Evolutionary conservation across 2,797 vertebrate species (phyloP).

Genomic region (Enoplosus armatus): DNA sequence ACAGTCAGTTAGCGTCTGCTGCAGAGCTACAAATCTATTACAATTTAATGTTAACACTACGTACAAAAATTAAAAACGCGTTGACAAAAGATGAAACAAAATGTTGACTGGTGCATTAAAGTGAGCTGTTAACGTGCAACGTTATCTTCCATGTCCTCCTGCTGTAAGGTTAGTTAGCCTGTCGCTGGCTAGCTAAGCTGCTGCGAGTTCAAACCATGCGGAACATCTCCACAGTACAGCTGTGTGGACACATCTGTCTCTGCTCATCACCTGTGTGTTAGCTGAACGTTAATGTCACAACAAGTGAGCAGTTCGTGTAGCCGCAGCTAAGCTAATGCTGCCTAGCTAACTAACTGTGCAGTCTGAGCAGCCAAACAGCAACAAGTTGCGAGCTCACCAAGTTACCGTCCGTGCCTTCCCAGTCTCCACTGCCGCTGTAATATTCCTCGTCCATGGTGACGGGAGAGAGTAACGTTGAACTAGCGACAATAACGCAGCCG

Average conservation of each 20-base stretch:
- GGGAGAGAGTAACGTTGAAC: not conserved
- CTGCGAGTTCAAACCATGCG: not conserved
- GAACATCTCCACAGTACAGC: not conserved
- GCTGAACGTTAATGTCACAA: not conserved
- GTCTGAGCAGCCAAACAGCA: constrained; percentile 34
- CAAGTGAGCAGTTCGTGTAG: not conserved
- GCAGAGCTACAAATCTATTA: not conserved
- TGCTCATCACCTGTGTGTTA: not conserved
- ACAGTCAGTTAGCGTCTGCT: not conserved
- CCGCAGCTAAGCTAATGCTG: constrained; percentile 31
- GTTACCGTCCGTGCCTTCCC: constrained; percentile 81
- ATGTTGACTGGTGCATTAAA: too few relatives aligned
- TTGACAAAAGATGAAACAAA: not conserved
- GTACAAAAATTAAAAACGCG: not conserved
- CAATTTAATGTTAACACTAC: not conserved
- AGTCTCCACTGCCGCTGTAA: constrained; percentile 79
- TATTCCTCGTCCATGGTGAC: constrained; percentile 84
- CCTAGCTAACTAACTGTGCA: not conserved
- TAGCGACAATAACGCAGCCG: not conserved
- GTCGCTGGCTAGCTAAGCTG: not conserved
- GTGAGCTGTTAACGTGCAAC: not conserved
- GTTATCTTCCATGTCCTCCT: not conserved
- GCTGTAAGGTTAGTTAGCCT: constrained; percentile 16
- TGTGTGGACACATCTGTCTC: not conserved
- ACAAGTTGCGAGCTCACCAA: constrained; percentile 70